These are phyloP conservation scores for Poicephalus meyeri DNA, from an alignment of 2,113 vertebrate genomes.

Conservation along the genomic window DNA sequence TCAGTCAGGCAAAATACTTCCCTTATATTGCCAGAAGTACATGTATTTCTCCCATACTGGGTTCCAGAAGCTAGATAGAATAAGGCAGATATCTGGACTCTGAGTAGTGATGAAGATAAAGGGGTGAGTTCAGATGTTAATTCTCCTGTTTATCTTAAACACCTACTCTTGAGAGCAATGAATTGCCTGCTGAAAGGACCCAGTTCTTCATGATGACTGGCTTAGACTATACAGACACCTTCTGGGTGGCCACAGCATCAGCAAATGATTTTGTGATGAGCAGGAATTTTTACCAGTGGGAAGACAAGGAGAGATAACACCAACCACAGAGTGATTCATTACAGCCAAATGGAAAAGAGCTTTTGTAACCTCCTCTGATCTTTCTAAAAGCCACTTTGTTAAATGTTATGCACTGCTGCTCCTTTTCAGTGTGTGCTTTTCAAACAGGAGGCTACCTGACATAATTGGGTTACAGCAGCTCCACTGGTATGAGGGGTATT, in stretches of 20 bases:
- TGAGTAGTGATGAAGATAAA: neutral
- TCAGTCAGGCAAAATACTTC: neutral
- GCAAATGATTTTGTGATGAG: neutral
- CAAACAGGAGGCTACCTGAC: neutral
- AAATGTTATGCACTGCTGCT: neutral
- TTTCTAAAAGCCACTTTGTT: neutral
- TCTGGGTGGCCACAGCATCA: neutral
- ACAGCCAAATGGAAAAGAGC: neutral
- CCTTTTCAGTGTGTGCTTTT: neutral
- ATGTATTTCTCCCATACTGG: neutral
- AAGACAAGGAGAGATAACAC: neutral
- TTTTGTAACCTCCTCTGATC: neutral
- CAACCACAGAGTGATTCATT: neutral
- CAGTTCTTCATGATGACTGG: neutral
- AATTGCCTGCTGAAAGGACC: neutral
- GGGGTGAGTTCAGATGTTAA: neutral
- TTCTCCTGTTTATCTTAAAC: neutral
- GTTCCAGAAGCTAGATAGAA: neutral
- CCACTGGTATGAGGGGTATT: neutral
- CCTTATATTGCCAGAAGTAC: neutral
- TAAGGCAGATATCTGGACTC: neutral
- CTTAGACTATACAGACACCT: neutral
- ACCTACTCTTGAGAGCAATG: neutral
- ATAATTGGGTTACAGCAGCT: neutral
- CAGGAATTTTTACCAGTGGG: neutral